Conservation (phyloP, 1,140 invertebrate genomes). For the Ruditapes philippinarum region DNA sequence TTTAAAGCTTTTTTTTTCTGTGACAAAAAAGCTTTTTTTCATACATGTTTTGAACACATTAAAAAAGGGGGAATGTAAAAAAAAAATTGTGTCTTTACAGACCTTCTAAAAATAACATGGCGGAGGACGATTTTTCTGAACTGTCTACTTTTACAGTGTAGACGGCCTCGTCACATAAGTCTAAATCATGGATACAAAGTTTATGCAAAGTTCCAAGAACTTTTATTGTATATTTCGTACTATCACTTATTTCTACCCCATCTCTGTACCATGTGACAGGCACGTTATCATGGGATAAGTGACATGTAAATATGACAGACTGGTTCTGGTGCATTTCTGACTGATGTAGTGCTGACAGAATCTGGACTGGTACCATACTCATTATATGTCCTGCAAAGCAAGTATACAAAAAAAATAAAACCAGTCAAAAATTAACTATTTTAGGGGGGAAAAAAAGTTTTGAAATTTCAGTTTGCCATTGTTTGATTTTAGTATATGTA, state of each 20-base stretch:
- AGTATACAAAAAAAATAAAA: conserved; percentile 55
- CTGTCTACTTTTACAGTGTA: conserved; percentile 76
- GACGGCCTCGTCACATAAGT: conserved; percentile 74
- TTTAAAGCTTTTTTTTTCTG: not conserved
- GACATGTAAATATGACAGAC: conserved; percentile 95
- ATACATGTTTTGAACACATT: not conserved
- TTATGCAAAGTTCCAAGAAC: conserved; percentile 74
- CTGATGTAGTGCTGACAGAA: conserved; percentile 92
- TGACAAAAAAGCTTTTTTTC: not conserved
- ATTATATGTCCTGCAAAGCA: conserved; percentile 64
- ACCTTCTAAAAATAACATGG: conserved; percentile 71
- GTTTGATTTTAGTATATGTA: not conserved
- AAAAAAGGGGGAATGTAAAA: not conserved
- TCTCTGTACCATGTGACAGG: conserved; percentile 89
- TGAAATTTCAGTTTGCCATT: not conserved
- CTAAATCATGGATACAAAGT: conserved; percentile 75
- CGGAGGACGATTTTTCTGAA: conserved; percentile 65
- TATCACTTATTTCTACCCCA: conserved; percentile 76
- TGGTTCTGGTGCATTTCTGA: conserved; percentile 97
- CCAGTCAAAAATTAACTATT: conserved; percentile 16
- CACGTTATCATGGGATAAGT: conserved; percentile 96
- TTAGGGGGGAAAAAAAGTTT: too few species aligned
- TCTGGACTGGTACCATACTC: conserved; percentile 69
- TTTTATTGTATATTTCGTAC: conserved; percentile 73
- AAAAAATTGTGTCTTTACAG: conserved; percentile 39